These are phyloP conservation scores for Achlya flavicornis DNA, from an alignment of 2,888 invertebrate species.

Conservation along the genomic window DNA sequence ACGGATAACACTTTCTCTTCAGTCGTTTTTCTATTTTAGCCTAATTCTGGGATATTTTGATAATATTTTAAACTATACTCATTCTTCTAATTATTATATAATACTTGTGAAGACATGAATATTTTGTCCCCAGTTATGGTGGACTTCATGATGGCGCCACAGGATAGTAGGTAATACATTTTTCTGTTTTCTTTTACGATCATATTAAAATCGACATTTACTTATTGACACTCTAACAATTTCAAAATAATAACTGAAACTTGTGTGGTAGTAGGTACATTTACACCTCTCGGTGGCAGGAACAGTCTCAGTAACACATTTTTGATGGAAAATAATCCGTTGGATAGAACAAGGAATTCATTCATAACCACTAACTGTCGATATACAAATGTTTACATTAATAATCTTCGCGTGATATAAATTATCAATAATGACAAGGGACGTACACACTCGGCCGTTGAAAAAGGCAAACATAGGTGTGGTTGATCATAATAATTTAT, in stretches of 20 bases:
- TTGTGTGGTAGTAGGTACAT: neutral
- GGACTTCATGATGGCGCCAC: conserved; percentile 9
- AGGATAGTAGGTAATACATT: conserved; percentile 7
- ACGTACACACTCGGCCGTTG: conserved; percentile 58
- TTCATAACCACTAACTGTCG: conserved; percentile 55
- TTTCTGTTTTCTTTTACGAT: neutral
- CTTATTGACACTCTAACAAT: no score
- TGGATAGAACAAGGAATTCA: conserved; percentile 54
- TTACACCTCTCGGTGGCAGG: no score
- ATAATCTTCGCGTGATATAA: conserved; percentile 53
- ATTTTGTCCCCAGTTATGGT: conserved; percentile 9
- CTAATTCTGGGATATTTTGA: neutral
- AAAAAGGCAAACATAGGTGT: conserved; percentile 64
- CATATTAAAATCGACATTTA: neutral
- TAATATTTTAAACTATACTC: neutral
- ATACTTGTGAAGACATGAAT: conserved; percentile 3
- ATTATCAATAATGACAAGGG: conserved; percentile 68
- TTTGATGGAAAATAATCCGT: conserved; percentile 23
- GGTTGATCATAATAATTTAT: conserved; percentile 42
- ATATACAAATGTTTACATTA: conserved; percentile 63
- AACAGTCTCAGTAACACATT: neutral
- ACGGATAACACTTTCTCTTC: no score
- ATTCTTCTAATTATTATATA: neutral
- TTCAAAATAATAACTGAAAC: neutral
- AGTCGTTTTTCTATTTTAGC: neutral